Conservation (phyloP, 1,140 invertebrate species). For the Ceratitis capitata region DNA sequence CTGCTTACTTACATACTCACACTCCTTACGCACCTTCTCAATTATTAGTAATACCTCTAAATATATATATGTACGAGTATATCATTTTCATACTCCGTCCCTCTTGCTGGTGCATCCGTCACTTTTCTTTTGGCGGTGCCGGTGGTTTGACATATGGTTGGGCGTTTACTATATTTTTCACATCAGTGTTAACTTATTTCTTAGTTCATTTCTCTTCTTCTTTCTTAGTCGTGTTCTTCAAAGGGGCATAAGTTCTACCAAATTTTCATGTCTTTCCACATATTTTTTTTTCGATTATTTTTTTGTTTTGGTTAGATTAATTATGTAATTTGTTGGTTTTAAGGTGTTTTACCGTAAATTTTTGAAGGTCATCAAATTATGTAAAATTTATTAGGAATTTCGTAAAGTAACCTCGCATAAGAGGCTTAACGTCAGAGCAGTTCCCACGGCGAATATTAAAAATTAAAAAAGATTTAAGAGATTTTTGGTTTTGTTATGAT, state of each 20-base stretch:
- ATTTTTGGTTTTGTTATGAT: neutral
- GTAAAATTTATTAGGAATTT: neutral
- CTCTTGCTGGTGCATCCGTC: too few species aligned
- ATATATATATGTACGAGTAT: neutral
- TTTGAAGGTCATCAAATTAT: slow-evolving; percentile 19
- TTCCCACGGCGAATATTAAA: neutral
- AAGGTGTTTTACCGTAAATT: neutral
- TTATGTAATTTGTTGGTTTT: slow-evolving; percentile 8
- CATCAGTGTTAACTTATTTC: neutral
- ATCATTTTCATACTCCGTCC: too few species aligned
- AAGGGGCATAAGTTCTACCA: neutral
- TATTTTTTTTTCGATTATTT: too few species aligned
- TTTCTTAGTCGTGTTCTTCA: neutral
- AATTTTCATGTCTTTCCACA: too few species aligned
- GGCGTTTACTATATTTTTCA: slow-evolving; percentile 33
- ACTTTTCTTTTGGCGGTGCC: neutral
- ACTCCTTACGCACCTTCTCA: too few species aligned
- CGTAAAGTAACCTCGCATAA: neutral
- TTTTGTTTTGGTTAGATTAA: neutral
- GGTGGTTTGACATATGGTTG: slow-evolving; percentile 16
- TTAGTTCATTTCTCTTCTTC: neutral
- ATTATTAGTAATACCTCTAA: neutral
- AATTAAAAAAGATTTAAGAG: too few species aligned
- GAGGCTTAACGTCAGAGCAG: neutral
- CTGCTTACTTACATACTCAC: neutral